These are phyloP conservation scores for Psammodynastes pulverulentus DNA, from an alignment of 2,113 vertebrate species.

Conservation along the genomic window DNA sequence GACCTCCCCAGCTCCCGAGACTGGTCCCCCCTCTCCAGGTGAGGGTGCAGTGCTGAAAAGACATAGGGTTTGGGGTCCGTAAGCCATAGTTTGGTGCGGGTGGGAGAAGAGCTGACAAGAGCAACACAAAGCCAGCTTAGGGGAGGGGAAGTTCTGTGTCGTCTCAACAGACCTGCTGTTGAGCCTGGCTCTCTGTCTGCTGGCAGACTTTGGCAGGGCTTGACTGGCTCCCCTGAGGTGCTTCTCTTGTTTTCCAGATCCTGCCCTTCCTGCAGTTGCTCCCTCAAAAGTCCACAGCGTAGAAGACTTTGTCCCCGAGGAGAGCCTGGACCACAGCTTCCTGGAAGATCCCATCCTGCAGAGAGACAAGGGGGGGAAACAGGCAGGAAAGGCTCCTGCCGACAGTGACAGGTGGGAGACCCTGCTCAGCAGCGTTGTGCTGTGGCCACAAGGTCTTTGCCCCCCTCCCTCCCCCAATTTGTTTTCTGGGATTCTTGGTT, in stretches of 20 bases:
- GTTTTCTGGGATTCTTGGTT: neutral
- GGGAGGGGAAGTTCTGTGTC: too few species aligned
- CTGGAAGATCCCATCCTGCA: conserved; percentile 76
- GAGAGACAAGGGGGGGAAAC: conserved; percentile 56
- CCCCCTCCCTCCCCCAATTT: neutral
- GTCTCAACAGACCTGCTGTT: too few species aligned
- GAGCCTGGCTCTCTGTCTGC: neutral
- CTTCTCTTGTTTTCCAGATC: conserved; percentile 38
- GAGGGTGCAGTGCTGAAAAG: conserved; percentile 26
- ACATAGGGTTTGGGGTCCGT: neutral
- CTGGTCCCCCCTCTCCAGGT: conserved; percentile 71
- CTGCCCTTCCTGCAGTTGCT: conserved; percentile 41
- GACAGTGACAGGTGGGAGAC: conserved; percentile 86
- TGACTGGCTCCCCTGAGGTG: neutral
- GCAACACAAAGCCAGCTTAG: neutral
- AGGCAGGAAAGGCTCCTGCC: neutral
- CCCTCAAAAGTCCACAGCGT: conserved; percentile 75
- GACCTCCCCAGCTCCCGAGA: conserved; percentile 61
- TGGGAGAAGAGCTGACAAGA: neutral
- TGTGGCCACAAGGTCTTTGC: neutral
- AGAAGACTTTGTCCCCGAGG: conserved; percentile 93
- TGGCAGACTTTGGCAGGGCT: neutral
- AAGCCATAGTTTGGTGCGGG: neutral
- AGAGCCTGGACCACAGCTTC: conserved; percentile 86
- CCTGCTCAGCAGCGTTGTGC: neutral